A percentile compares a stretch with the other conserved stretches of the same genome.
phyloP scores from a whole-genome alignment of 2,797 vertebrate genomes.

The Simalia tracyae region DNA sequence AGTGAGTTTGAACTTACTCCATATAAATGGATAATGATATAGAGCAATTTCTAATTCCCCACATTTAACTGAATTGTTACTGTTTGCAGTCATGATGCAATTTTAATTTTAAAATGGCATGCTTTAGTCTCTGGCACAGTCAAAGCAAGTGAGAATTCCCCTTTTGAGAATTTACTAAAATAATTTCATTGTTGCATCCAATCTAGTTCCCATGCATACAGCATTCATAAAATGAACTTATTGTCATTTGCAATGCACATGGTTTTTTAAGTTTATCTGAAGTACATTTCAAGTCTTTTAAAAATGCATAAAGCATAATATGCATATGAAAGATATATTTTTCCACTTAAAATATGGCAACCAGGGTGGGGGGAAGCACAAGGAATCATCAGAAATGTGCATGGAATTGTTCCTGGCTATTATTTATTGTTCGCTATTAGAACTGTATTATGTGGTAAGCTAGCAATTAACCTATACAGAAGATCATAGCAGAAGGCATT shows the following conservation, averaged over 20 bases:
- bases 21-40: slow-evolving; percentile 4
- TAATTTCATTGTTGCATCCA: slow-evolving; percentile 14
- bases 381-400: accelerated
- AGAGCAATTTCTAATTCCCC: slow-evolving; percentile 10
- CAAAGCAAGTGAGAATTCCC: slow-evolving; percentile 1
- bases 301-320: neutral
- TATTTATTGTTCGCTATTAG: neutral
- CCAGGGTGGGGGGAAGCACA: neutral
- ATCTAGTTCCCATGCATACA: neutral
- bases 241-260: neutral
- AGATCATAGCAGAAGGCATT: no score
- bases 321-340: neutral
- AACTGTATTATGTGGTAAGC: neutral
- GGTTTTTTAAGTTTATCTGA: slow-evolving; percentile 15
- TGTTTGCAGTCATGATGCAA: neutral
- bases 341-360: neutral
- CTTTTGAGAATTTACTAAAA: slow-evolving; percentile 19
- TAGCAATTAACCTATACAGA: neutral
- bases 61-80: neutral
- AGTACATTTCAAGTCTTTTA: neutral
- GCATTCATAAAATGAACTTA: neutral
- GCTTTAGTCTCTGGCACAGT: slow-evolving; percentile 5
- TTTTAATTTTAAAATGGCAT: slow-evolving; percentile 34
- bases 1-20: neutral
- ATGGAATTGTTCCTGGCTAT: neutral